Evolutionary conservation across 2,797 vertebrate species (phyloP).

Genomic region (Tenualosa ilisha): DNA sequence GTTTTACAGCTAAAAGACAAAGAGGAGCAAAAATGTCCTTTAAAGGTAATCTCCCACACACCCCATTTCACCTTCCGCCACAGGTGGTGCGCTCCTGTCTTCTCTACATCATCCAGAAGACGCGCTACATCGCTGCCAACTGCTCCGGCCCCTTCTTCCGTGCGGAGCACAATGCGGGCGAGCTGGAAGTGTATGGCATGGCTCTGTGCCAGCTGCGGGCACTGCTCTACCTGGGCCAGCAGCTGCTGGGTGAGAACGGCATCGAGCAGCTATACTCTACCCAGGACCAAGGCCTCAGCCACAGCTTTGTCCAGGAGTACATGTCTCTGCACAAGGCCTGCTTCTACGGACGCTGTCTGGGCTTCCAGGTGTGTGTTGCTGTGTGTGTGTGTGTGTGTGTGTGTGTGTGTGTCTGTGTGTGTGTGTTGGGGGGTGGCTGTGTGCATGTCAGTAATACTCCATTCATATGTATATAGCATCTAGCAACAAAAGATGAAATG

Average conservation of each 20-base stretch:
- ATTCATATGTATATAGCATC: no score
- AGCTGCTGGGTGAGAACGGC: slow-evolving; percentile 75
- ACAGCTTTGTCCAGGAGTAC: slow-evolving; percentile 81
- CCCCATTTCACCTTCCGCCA: not conserved
- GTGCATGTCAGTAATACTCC: not conserved
- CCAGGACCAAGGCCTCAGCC: slow-evolving; percentile 71
- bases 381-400: slow-evolving; percentile 14
- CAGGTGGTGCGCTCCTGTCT: slow-evolving; percentile 81
- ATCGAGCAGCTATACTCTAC: slow-evolving; percentile 76
- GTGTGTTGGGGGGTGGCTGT: not conserved
- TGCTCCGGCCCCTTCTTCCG: slow-evolving; percentile 82
- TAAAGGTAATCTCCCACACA: no score
- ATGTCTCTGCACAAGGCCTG: slow-evolving; percentile 88
- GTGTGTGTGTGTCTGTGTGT: not conserved
- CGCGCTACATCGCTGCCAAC: slow-evolving; percentile 79
- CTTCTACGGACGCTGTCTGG: slow-evolving; percentile 90
- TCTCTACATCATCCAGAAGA: slow-evolving; percentile 82
- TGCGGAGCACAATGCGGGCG: slow-evolving; percentile 79
- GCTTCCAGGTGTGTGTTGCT: slow-evolving; percentile 85
- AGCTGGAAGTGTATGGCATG: slow-evolving; percentile 84
- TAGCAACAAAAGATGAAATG: no score
- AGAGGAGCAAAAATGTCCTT: no score
- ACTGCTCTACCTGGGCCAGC: slow-evolving; percentile 81
- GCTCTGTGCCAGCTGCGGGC: slow-evolving; percentile 86
- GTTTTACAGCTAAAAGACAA: no score